Percentiles rank a stretch among this genome's conserved stretches.
Conservation (phyloP, 2,113 vertebrate species). For the Chloroceryle aenea region DNA sequence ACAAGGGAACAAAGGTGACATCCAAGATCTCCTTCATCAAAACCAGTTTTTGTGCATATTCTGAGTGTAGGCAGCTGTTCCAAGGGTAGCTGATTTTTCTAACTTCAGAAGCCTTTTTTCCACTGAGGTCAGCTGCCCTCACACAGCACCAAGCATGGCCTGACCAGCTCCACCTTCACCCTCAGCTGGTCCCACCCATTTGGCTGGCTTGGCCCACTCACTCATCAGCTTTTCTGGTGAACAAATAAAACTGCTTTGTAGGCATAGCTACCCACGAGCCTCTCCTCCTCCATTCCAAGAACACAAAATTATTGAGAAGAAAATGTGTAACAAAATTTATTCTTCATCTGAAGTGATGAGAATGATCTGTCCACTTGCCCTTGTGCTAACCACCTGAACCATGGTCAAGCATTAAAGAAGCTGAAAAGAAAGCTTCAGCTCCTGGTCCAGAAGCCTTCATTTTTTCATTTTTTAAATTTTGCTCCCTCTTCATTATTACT, state of each 20-base stretch:
- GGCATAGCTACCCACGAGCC: not conserved
- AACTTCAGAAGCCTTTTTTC: not conserved
- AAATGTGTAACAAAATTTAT: not conserved
- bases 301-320: not conserved
- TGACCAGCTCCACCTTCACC: not conserved
- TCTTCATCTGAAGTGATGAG: not conserved
- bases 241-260: not conserved
- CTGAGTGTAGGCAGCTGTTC: rapidly evolving
- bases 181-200: not conserved
- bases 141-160: not conserved
- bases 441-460: not conserved
- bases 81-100: not conserved
- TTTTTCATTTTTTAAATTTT: no score
- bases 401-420: not conserved
- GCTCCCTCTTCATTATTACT: not conserved
- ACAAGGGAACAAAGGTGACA: not conserved
- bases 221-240: not conserved
- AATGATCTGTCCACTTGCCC: not conserved
- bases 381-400: not conserved
- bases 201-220: not conserved
- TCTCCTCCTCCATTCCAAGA: not conserved
- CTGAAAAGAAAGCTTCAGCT: not conserved
- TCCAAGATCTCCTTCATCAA: not conserved
- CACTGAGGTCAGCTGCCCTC: not conserved
- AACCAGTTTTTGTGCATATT: not conserved